These are phyloP conservation scores for Chelmon rostratus DNA, from an alignment of 2,797 vertebrate species.

Conservation along the genomic window DNA sequence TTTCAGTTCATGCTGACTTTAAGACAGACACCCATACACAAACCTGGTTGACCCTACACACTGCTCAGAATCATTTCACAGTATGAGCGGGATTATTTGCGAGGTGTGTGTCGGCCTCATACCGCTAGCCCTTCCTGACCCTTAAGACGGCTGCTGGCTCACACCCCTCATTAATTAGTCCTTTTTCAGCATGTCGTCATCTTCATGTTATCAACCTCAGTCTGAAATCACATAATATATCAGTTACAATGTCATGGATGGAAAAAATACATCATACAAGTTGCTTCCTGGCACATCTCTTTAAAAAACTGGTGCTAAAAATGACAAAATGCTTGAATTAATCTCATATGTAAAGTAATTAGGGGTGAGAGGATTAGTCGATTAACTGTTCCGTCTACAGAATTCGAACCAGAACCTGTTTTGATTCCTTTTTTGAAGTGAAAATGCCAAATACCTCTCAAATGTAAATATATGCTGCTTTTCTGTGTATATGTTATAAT, in stretches of 20 bases:
- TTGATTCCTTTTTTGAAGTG: neutral
- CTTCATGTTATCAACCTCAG: constrained; percentile 4
- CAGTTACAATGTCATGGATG: neutral
- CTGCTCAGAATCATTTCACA: neutral
- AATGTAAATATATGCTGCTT: neutral
- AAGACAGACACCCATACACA: neutral
- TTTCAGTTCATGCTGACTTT: neutral
- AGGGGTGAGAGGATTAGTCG: neutral
- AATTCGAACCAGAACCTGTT: neutral
- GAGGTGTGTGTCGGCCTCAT: constrained; percentile 2
- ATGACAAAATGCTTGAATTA: neutral
- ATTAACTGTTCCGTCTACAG: neutral
- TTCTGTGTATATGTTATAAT: neutral
- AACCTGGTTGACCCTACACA: neutral
- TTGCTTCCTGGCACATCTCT: neutral
- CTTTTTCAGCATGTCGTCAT: constrained; percentile 6
- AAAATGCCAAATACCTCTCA: no score
- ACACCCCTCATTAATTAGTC: constrained; percentile 21
- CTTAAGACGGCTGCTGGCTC: constrained; percentile 18
- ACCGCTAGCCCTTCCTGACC: constrained; percentile 2
- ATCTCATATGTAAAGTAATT: neutral
- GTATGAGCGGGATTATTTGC: neutral
- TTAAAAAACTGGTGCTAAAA: neutral
- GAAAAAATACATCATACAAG: neutral
- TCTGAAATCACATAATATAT: neutral